Evolutionary conservation across 2,113 vertebrate species (phyloP), one percentile per base, ranked within the genome.

Genomic region (Trematocara zebra): DNA sequence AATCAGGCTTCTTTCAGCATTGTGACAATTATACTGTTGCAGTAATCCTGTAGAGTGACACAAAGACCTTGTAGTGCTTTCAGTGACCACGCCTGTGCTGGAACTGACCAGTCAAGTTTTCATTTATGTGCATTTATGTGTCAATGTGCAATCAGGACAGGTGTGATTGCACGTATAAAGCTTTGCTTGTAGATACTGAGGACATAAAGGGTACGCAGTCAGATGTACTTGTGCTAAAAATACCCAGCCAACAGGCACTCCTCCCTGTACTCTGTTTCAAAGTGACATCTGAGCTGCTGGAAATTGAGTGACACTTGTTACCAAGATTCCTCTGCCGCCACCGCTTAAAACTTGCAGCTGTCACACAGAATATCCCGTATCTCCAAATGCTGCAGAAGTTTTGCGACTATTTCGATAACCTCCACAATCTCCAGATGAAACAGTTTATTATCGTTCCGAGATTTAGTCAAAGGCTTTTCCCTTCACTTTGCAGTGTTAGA

Each of bases 181-280:
- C 35, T 40, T 5, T 61, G 33, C 18, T 57, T 54, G 11, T 54
- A 78, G 35, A 76, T 80, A 26, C 42, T 61, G 17, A 28, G 42
- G 37, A 78, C 54, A 78, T 56, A 69, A 49, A 83, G 28, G 76
- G 42, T 82, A 80, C 31, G 17, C 11, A 15, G 83, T 90, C 85
- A 85, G 56, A 84, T 74, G 84, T n/a, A 33, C 80, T 80, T 3
- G 7, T 47, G 89, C 91, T 95, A 95, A 93, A 95, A 93, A 96
- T 96, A 95, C 2, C 78, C 85, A 52, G 31, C 28, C 53, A 52
- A 40, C 85, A 69, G 8, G 5, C 14, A 4, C 67, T 83, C 72
- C 82, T 54, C 23, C 88, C 83, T n/a, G 82, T 23, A 3, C 84
- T 94, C 94, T 80, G 93, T 95, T 95, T 94, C 87, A 93, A 81